These are phyloP conservation scores for Laspeyria flexula DNA, from an alignment of 2,888 invertebrate species.

Conservation along the genomic window DNA sequence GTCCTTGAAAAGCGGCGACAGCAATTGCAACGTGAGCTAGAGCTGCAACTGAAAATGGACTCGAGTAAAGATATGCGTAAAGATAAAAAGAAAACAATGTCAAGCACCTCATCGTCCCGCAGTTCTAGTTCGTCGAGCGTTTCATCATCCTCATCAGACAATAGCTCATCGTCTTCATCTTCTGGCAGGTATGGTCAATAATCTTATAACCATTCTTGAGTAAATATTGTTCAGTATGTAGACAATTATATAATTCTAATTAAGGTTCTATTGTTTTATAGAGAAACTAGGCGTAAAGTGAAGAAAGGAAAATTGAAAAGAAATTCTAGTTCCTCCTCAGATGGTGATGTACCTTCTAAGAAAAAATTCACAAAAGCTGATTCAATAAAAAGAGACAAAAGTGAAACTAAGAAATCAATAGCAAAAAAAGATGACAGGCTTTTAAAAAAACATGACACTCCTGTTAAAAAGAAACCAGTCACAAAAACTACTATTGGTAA, in stretches of 20 bases:
- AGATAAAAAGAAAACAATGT: constrained; percentile 89
- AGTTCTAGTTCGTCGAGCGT: constrained; percentile 88
- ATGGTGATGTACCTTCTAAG: constrained; percentile 84
- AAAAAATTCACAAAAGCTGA: constrained; percentile 83
- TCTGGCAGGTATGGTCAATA: constrained; percentile 70
- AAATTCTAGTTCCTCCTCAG: constrained; percentile 88
- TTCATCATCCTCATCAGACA: constrained; percentile 88
- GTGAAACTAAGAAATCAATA: constrained; percentile 73
- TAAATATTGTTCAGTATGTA: too few species aligned
- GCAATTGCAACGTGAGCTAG: constrained; percentile 91
- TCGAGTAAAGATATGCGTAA: constrained; percentile 88
- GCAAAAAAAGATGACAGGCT: constrained; percentile 77
- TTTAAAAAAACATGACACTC: constrained; percentile 70
- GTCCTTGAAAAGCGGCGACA: constrained; percentile 91
- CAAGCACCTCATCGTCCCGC: constrained; percentile 89
- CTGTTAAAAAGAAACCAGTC: constrained; percentile 66
- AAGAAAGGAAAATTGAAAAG: constrained; percentile 85
- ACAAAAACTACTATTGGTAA: constrained; percentile 72
- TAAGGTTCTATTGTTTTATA: constrained; percentile 46
- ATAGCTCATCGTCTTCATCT: constrained; percentile 88
- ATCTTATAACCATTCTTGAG: too few species aligned
- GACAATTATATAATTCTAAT: constrained; percentile 2
- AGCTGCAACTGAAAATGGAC: constrained; percentile 92
- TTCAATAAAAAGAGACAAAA: constrained; percentile 72
- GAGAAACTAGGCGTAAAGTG: constrained; percentile 80